phyloP scores from a whole-genome alignment of 2,888 invertebrate species.

The Acleris literana region DNA sequence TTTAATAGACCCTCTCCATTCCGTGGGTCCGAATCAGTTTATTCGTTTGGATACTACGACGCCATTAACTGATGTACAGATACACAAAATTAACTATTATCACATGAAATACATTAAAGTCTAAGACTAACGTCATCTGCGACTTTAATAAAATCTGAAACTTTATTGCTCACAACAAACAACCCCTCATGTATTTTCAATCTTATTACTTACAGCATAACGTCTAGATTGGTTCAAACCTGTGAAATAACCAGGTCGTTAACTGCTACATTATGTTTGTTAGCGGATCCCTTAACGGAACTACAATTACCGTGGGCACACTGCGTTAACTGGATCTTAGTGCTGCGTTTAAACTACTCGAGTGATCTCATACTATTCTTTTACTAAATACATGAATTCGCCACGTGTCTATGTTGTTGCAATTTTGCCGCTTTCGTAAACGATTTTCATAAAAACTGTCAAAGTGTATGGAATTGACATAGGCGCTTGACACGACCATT shows the following conservation, averaged over 20 bases:
- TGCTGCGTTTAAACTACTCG: conserved; percentile 6
- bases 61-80: too few species aligned
- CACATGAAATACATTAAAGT: too few species aligned
- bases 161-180: not conserved
- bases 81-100: too few species aligned
- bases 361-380: not conserved
- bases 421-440: too few species aligned
- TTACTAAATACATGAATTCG: not conserved
- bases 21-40: too few species aligned
- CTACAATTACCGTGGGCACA: conserved; percentile 10
- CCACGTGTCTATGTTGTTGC: too few species aligned
- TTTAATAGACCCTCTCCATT: too few species aligned
- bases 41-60: too few species aligned
- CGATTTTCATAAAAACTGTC: too few species aligned
- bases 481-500: too few species aligned
- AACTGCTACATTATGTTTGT: conserved; percentile 11
- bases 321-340: conserved; percentile 18
- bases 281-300: conserved; percentile 13
- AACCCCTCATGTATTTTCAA: not conserved
- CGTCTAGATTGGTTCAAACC: not conserved
- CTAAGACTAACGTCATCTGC: too few species aligned
- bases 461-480: too few species aligned
- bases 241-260: conserved; percentile 2
- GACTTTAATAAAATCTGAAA: not conserved
- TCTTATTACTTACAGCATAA: not conserved